phyloP scores from a whole-genome alignment of 2,888 invertebrate genomes.

The Sarcophaga carnaria region DNA sequence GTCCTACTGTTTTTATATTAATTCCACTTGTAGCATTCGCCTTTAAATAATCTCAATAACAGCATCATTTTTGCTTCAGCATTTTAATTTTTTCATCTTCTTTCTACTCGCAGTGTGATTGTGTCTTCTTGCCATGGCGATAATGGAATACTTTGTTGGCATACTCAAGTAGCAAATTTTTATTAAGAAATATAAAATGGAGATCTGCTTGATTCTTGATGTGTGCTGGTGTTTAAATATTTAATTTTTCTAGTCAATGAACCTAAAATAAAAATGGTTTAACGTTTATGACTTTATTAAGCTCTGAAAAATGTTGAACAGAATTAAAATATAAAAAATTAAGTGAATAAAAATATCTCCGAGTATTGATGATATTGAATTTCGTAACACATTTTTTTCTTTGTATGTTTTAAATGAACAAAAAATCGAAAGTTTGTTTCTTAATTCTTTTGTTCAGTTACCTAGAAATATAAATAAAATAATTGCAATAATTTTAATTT shows the following conservation, averaged over 20 bases:
- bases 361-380: too few relatives aligned
- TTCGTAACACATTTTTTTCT: too few relatives aligned
- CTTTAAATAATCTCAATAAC: constrained; percentile 42
- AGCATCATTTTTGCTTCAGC: constrained; percentile 17
- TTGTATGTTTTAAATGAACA: background rate
- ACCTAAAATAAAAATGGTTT: constrained; percentile 44
- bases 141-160: constrained; percentile 66
- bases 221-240: constrained; percentile 39
- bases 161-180: constrained; percentile 61
- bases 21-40: constrained; percentile 62
- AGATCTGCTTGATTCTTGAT: background rate
- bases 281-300: constrained; percentile 65
- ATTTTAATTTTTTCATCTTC: background rate
- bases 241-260: constrained; percentile 53
- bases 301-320: background rate
- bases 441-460: too few relatives aligned
- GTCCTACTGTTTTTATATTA: constrained; percentile 66
- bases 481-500: too few relatives aligned
- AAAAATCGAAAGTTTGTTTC: too few relatives aligned
- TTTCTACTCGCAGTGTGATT: constrained; percentile 29
- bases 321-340: background rate
- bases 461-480: too few relatives aligned
- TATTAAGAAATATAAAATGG: constrained; percentile 19
- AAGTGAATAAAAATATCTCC: background rate
- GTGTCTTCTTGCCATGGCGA: constrained; percentile 60